These are phyloP conservation scores for Smutsia temminckii DNA, from an alignment of 2,797 vertebrate genomes.

Conservation along the genomic window DNA sequence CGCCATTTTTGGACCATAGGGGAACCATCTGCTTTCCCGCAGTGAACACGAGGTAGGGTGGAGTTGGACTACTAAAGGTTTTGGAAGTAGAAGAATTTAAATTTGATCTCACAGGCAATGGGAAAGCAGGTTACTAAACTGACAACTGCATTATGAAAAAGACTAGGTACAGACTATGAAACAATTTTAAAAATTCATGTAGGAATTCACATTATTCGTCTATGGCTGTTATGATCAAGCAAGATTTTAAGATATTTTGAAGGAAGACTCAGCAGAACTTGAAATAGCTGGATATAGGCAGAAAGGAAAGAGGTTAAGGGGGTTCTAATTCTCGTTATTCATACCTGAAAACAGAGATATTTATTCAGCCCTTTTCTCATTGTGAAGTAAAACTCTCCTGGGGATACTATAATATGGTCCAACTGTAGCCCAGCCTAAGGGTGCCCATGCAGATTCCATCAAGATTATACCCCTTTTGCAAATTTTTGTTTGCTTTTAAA, in stretches of 20 bases:
- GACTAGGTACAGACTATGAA: not conserved
- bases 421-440: not conserved
- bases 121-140: not conserved
- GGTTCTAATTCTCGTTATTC: constrained; percentile 39
- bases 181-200: not conserved
- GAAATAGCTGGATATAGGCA: constrained; percentile 13
- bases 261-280: constrained; percentile 19
- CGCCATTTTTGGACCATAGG: not conserved
- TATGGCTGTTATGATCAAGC: not conserved
- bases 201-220: not conserved
- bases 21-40: not conserved
- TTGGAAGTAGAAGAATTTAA: constrained; percentile 24
- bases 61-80: not conserved
- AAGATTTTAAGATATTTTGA: not conserved
- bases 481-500: constrained; percentile 28
- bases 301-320: constrained; percentile 14
- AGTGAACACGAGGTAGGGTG: not conserved
- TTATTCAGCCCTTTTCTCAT: not conserved
- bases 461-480: not conserved
- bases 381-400: not conserved
- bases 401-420: not conserved
- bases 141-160: not conserved
- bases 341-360: not conserved
- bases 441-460: not conserved
- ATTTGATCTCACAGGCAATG: constrained; percentile 4